Percentiles rank a stretch among this genome's conserved stretches.
phyloP scores from a whole-genome alignment of 2,888 invertebrate species.

The Tenthredo scrophulariae region DNA sequence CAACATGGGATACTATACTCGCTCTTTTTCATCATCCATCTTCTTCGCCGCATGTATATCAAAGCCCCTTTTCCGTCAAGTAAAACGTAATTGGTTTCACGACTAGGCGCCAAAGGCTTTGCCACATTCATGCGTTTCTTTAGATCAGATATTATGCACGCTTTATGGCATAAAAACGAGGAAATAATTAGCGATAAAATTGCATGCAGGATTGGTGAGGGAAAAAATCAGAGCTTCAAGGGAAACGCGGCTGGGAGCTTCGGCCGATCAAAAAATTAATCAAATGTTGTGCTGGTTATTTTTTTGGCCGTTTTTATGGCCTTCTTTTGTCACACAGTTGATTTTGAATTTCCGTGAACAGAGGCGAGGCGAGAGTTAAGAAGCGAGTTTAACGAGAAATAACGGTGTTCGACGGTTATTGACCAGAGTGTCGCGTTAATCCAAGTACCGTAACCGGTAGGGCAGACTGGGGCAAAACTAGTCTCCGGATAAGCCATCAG shows the following conservation, averaged over 20 bases:
- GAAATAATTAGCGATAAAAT: neutral
- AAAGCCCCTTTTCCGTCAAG: neutral
- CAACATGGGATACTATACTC: neutral
- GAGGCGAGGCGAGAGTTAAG: neutral
- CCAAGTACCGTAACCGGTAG: slow-evolving; percentile 25
- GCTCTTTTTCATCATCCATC: neutral
- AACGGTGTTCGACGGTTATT: slow-evolving; percentile 35
- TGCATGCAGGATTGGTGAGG: neutral
- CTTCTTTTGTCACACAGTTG: neutral
- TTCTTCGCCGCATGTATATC: neutral
- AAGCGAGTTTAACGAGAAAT: neutral
- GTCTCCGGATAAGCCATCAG: slow-evolving; percentile 52
- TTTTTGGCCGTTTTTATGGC: neutral
- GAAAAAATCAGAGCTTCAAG: neutral
- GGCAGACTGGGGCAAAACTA: slow-evolving; percentile 25
- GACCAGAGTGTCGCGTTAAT: slow-evolving; percentile 47
- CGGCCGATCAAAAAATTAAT: neutral
- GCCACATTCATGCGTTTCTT: neutral
- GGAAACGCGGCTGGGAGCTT: too few species aligned
- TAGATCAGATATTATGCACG: neutral
- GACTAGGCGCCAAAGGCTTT: neutral
- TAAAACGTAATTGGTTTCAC: neutral
- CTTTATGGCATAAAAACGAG: too few species aligned
- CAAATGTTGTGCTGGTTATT: neutral
- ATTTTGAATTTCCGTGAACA: neutral